Evolutionary conservation across 2,113 vertebrate genomes (phyloP).

Genomic region (Ciconia stormi): DNA sequence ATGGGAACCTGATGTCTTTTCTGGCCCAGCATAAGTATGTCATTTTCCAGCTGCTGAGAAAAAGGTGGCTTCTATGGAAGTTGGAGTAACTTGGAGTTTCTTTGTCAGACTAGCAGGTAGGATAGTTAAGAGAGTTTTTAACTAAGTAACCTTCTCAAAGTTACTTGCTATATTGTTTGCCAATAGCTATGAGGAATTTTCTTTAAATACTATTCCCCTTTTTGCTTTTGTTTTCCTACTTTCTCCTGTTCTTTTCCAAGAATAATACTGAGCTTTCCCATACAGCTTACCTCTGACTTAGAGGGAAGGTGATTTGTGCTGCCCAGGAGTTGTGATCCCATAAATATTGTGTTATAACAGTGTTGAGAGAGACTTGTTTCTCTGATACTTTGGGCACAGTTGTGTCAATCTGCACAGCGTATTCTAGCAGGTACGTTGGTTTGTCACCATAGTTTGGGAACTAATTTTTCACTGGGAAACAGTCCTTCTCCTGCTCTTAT

Average conservation of each 20-base stretch:
- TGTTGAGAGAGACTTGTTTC: neutral
- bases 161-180: neutral
- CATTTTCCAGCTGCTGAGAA: neutral
- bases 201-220: neutral
- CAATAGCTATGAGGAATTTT: neutral
- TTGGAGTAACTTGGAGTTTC: neutral
- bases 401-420: neutral
- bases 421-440: neutral
- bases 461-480: neutral
- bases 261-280: neutral
- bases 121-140: neutral
- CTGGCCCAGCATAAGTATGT: neutral
- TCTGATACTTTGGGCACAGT: neutral
- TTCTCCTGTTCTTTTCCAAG: neutral
- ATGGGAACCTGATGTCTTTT: neutral
- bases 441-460: neutral
- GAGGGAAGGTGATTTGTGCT: neutral
- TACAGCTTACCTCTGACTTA: neutral
- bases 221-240: neutral
- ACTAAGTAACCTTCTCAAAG: neutral
- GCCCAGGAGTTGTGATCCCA: neutral
- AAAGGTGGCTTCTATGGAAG: neutral
- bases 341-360: neutral
- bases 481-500: neutral
- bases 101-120: neutral